Percentiles rank a stretch among this genome's conserved stretches.
phyloP scores from a whole-genome alignment of 2,797 vertebrate genomes.

The Liasis olivaceus region DNA sequence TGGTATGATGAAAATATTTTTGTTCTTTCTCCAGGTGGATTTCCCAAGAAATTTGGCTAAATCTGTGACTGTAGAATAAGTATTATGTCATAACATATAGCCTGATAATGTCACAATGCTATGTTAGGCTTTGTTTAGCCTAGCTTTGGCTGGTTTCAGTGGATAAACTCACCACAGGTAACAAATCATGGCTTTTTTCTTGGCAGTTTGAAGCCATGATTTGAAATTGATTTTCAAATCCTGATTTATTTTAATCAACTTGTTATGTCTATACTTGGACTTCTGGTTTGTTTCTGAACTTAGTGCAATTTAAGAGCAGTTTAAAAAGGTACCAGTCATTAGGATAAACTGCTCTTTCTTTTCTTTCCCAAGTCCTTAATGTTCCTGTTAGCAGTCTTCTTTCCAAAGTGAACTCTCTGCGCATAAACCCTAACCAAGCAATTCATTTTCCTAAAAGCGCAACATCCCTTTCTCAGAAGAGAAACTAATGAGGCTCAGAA shows the following conservation, averaged over 20 bases:
- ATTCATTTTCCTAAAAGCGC: background rate
- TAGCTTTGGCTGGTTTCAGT: background rate
- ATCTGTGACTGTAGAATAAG: conserved; percentile 95
- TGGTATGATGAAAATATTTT: conserved; percentile 42
- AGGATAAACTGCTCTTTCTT: background rate
- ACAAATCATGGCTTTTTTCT: background rate
- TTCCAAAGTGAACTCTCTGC: background rate
- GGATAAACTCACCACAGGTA: background rate
- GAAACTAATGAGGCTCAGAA: background rate
- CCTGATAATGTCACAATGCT: background rate
- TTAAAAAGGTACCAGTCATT: background rate
- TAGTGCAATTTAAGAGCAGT: background rate
- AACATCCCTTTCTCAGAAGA: background rate
- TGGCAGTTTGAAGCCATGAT: conserved; percentile 33
- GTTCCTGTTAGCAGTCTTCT: background rate
- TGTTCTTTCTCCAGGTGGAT: conserved; percentile 85
- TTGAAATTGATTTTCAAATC: background rate
- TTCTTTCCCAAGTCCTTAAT: background rate
- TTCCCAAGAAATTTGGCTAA: conserved; percentile 96
- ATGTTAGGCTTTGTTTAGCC: background rate
- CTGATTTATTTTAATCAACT: background rate
- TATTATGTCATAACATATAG: conserved; percentile 27
- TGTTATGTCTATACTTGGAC: background rate
- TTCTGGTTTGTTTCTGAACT: background rate
- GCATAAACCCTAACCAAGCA: background rate